These are phyloP conservation scores for Thamnophis sirtalis DNA, from an alignment of 2,113 vertebrate species.

Conservation along the genomic window DNA sequence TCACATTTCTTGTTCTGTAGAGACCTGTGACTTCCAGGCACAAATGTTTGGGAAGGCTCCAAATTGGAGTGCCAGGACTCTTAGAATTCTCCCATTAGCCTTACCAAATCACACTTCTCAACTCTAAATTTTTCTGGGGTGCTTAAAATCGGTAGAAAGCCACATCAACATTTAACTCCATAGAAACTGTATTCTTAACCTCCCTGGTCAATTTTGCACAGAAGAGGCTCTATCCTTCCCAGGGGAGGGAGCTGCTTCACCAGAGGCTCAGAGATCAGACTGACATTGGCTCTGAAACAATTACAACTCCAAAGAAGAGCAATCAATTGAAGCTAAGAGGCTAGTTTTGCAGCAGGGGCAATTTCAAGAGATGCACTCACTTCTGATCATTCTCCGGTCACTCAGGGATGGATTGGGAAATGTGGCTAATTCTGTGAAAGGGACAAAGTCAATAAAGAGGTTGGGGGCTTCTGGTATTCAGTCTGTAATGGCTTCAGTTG, in stretches of 20 bases:
- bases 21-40: not conserved
- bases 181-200: not conserved
- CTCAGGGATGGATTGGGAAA: not conserved
- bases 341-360: not conserved
- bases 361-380: slow-evolving; percentile 5
- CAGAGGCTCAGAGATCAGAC: not conserved
- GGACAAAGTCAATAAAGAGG: not conserved
- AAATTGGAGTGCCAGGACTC: not conserved
- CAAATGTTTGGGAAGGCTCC: not conserved
- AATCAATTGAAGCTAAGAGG: slow-evolving; percentile 3
- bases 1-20: not conserved
- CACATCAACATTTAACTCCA: not conserved
- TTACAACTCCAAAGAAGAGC: slow-evolving; percentile 1
- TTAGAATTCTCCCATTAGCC: not conserved
- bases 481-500: not conserved
- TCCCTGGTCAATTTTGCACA: not conserved
- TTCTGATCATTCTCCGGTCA: slow-evolving; percentile 18
- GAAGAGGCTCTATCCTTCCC: not conserved
- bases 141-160: not conserved
- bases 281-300: not conserved
- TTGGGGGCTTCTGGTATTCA: not conserved
- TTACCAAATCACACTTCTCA: not conserved
- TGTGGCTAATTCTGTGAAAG: not conserved
- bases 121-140: not conserved
- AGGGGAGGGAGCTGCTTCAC: not conserved